These are phyloP conservation scores for Trachelus stipa DNA, from an alignment of 2,888 invertebrate species.

Conservation along the genomic window DNA sequence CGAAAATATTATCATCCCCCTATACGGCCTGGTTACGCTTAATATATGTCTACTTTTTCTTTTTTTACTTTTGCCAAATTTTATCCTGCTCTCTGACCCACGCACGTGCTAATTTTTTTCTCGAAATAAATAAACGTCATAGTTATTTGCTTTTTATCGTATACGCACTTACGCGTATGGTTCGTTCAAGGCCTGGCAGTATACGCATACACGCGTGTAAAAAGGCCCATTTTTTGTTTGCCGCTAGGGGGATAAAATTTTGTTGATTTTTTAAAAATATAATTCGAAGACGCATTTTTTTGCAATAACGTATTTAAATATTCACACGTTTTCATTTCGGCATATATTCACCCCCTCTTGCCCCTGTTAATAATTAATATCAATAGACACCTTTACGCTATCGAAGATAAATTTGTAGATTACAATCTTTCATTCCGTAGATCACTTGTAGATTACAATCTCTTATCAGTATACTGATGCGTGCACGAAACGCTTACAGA, in stretches of 20 bases:
- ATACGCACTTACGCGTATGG: neutral
- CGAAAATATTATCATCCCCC: neutral
- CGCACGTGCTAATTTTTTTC: no score
- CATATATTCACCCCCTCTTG: no score
- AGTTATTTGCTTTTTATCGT: neutral
- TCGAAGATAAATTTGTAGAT: constrained; percentile 33
- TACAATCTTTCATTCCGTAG: neutral
- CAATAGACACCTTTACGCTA: constrained; percentile 33
- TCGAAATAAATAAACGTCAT: no score
- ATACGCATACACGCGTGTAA: neutral
- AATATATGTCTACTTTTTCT: no score
- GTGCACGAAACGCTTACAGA: neutral
- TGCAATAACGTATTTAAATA: neutral
- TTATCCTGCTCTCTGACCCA: no score
- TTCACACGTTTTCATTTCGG: neutral
- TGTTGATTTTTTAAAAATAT: constrained; percentile 11
- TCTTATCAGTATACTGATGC: constrained; percentile 16
- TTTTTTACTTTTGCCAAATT: no score
- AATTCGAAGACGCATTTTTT: neutral
- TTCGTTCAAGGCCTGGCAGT: neutral
- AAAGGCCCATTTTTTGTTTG: neutral
- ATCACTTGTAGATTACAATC: neutral
- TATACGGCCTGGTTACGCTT: neutral
- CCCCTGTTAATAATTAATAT: constrained; percentile 24
- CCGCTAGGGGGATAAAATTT: constrained; percentile 22